phyloP scores from a whole-genome alignment of 1,140 invertebrate species.

The Platorchestia sp. region DNA sequence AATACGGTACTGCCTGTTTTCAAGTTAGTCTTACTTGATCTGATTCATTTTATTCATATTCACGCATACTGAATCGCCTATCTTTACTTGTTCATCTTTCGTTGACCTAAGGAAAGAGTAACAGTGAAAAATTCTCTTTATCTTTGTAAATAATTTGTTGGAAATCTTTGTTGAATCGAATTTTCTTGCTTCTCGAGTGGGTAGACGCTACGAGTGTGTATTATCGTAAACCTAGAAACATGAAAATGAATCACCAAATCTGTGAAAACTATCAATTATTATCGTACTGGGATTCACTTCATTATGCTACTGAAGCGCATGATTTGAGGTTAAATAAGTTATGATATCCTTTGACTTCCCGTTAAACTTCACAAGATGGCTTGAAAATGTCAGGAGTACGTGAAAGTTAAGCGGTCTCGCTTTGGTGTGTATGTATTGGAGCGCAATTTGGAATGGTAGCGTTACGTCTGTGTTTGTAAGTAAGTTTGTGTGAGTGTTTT shows the following conservation, averaged over 20 bases:
- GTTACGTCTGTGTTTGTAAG: background rate
- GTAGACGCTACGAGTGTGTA: background rate
- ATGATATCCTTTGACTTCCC: too few relatives aligned
- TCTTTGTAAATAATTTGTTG: background rate
- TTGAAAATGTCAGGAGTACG: too few relatives aligned
- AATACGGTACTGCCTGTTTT: background rate
- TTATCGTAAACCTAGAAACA: background rate
- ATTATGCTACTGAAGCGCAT: too few relatives aligned
- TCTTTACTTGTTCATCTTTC: background rate
- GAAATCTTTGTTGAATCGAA: background rate
- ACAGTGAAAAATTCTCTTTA: background rate
- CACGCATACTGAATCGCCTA: background rate
- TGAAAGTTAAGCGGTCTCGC: too few relatives aligned
- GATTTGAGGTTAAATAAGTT: too few relatives aligned
- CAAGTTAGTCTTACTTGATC: background rate
- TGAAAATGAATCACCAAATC: too few relatives aligned
- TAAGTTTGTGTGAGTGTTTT: background rate
- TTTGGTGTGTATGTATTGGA: background rate
- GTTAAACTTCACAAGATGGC: too few relatives aligned
- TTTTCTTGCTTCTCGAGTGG: background rate
- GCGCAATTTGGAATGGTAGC: background rate
- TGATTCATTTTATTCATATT: background rate
- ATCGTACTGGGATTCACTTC: too few relatives aligned
- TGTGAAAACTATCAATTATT: too few relatives aligned
- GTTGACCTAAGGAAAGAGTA: background rate